Base-by-base conservation (phyloP, 2,113 vertebrate species). In the Cheilinus undulatus region DNA sequence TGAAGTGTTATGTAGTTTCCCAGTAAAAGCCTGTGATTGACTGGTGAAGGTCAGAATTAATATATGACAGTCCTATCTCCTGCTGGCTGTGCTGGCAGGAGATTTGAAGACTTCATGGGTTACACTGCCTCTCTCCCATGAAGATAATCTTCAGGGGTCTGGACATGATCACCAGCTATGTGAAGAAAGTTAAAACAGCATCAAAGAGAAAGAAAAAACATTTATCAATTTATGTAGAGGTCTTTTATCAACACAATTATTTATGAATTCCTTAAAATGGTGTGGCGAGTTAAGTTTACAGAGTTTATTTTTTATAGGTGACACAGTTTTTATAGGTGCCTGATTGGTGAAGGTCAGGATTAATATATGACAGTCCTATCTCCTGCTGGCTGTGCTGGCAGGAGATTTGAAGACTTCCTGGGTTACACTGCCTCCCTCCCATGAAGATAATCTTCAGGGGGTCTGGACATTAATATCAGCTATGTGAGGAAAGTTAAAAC, bases 21-120 rank as follows among this genome's bases (percentile, higher is more conserved):
- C 66, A 50, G 27, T 59, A 61, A 49, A 57, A 78, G 14, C 40
- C 32, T 49, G 11, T 42, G 34, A 66, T 46, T 48, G 22, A 51
- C 38, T 11, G 27, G 14, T 45, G 51, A 60, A 42, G 53, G 36
- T 59, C 27, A 42, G 15, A 10, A 10, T n/a, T 51, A 71, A 78
- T 20, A 12, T 22, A 28, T 7, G 1, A 8, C 3, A n/a, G 34
- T 32, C 57, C 20, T 45, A 12, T 36, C 20, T 59, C 53, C 62
- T 46, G 60, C 60, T 19, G 48, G 22, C 30, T 0, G 2, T 9
- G 14, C 42, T 40, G 19, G 51, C 30, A 23, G 38, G 38, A 68
- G 43, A 43, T 58, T n/a, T 34, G 13, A 2, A 1, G 22, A 10
- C 30, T 22, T 40, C 19, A 64, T 28, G 43, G 24, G 51, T 19